Evolutionary conservation across 2,797 vertebrate genomes (phyloP).

Genomic region (Micropoecilia bifurca): DNA sequence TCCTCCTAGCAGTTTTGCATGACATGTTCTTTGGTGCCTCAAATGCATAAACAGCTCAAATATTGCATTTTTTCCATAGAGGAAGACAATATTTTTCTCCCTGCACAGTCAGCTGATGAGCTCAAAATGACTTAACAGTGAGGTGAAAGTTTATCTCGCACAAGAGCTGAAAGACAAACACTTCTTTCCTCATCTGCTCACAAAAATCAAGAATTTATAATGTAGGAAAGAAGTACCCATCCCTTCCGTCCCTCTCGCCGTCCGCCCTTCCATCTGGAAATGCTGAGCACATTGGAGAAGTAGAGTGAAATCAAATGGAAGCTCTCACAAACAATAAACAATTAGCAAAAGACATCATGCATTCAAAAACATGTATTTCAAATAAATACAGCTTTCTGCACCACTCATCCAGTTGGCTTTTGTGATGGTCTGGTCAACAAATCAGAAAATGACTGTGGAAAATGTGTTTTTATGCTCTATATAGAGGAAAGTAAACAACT

Average conservation of each 20-base stretch:
- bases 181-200: neutral
- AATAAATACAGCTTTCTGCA: neutral
- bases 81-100: neutral
- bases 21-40: neutral
- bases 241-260: no score
- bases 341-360: neutral
- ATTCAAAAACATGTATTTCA: neutral
- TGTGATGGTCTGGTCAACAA: neutral
- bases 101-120: neutral
- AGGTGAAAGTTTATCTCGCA: neutral
- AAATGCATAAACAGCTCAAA: neutral
- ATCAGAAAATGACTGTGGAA: neutral
- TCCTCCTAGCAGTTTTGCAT: neutral
- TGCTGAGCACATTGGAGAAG: neutral
- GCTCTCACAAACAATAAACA: neutral
- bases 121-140: neutral
- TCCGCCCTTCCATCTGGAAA: neutral
- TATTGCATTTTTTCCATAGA: neutral
- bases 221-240: neutral
- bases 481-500: neutral
- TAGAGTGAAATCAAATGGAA: neutral
- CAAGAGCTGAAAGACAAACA: neutral
- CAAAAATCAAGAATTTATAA: neutral
- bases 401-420: neutral
- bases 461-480: neutral